These are phyloP conservation scores for Gisinianus flammeolus DNA, from an alignment of 2,888 invertebrate genomes.

Conservation along the genomic window DNA sequence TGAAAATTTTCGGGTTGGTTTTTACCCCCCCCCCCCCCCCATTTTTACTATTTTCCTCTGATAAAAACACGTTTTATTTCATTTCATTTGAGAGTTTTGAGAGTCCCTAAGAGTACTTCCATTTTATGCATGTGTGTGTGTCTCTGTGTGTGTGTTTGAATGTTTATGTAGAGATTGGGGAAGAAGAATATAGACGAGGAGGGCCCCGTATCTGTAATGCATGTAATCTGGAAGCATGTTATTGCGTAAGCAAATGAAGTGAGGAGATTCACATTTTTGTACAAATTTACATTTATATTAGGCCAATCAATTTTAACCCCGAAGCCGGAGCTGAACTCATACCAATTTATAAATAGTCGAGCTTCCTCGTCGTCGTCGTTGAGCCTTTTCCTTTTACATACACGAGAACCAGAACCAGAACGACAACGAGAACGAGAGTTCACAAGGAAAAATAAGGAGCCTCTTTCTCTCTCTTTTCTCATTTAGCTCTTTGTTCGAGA, in stretches of 20 bases:
- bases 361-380: background rate
- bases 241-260: background rate
- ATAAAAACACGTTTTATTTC: too few species aligned
- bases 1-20: too few species aligned
- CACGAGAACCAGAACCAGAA: background rate
- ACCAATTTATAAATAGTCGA: background rate
- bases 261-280: conserved; percentile 28
- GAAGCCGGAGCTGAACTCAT: background rate
- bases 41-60: too few species aligned
- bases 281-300: conserved; percentile 36
- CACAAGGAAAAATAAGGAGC: background rate
- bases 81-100: too few species aligned
- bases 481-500: too few species aligned
- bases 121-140: background rate
- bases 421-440: background rate
- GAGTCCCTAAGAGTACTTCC: background rate
- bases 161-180: background rate
- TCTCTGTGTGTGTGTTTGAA: too few species aligned
- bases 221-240: background rate
- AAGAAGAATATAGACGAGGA: background rate
- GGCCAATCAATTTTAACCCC: conserved; percentile 13
- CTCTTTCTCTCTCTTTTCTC: too few species aligned
- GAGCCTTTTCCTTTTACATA: background rate
- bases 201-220: background rate
- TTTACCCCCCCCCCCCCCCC: too few species aligned